These are phyloP conservation scores for Pontoporia blainvillei DNA, from an alignment of 2,113 vertebrate species.

Conservation along the genomic window DNA sequence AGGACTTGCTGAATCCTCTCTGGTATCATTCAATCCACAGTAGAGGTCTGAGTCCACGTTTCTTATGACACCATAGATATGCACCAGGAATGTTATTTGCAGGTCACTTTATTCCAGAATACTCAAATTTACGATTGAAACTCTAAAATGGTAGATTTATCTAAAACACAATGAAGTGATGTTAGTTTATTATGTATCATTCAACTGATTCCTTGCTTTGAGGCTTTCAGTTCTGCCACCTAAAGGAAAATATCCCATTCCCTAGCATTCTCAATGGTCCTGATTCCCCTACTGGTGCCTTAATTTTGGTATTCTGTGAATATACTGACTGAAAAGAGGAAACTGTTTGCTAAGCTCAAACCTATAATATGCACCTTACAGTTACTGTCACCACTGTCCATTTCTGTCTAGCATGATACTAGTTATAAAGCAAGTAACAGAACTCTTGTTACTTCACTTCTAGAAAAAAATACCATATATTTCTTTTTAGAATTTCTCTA, in stretches of 20 bases:
- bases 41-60: background rate
- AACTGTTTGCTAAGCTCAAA: background rate
- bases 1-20: background rate
- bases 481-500: background rate
- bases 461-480: background rate
- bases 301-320: background rate
- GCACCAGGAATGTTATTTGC: background rate
- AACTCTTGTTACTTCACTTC: background rate
- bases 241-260: background rate
- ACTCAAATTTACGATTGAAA: background rate
- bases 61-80: no score
- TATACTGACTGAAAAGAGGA: background rate
- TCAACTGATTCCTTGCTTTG: background rate
- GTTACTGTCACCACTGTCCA: background rate
- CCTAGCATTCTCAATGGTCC: background rate
- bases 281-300: background rate
- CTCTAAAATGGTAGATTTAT: background rate
- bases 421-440: background rate
- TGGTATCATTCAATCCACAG: background rate
- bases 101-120: background rate
- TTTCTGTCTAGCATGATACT: background rate
- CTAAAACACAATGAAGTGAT: background rate
- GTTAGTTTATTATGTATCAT: background rate
- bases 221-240: background rate
- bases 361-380: background rate